Evolutionary conservation across 2,797 vertebrate species (phyloP).

Genomic region (Myotis vivesi): DNA sequence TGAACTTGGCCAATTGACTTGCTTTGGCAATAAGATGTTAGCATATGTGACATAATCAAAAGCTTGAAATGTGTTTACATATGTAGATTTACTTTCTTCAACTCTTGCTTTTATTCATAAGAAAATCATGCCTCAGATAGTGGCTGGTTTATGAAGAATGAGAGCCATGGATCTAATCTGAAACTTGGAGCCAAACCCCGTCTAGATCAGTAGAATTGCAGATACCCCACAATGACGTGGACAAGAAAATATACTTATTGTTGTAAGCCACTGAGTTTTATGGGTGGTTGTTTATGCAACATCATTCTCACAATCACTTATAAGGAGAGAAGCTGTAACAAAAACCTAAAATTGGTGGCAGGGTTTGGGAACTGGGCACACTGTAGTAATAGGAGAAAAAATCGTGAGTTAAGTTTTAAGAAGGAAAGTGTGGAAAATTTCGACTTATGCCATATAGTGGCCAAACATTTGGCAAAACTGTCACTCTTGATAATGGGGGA

Average conservation of each 20-base stretch:
- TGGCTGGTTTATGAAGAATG: background rate
- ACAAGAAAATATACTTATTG: background rate
- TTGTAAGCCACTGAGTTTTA: background rate
- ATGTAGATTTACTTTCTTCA: slow-evolving; percentile 13
- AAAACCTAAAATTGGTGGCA: background rate
- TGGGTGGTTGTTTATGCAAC: background rate
- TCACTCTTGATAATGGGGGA: background rate
- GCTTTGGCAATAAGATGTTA: slow-evolving; percentile 20
- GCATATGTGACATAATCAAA: slow-evolving; percentile 2
- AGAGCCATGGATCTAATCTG: background rate
- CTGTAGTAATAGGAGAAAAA: background rate
- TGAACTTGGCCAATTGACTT: background rate
- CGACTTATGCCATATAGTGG: background rate
- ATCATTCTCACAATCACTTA: background rate
- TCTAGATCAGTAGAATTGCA: background rate
- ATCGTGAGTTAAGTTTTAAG: background rate
- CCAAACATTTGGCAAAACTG: slow-evolving; percentile 39
- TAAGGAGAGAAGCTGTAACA: background rate
- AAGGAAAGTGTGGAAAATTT: background rate
- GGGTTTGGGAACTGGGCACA: background rate
- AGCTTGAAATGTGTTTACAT: background rate
- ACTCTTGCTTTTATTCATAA: background rate
- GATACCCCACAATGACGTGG: background rate
- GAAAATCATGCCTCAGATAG: background rate
- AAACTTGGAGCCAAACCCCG: background rate